These are phyloP conservation scores for Nannoperca australis DNA, from an alignment of 2,797 vertebrate genomes.

Conservation along the genomic window DNA sequence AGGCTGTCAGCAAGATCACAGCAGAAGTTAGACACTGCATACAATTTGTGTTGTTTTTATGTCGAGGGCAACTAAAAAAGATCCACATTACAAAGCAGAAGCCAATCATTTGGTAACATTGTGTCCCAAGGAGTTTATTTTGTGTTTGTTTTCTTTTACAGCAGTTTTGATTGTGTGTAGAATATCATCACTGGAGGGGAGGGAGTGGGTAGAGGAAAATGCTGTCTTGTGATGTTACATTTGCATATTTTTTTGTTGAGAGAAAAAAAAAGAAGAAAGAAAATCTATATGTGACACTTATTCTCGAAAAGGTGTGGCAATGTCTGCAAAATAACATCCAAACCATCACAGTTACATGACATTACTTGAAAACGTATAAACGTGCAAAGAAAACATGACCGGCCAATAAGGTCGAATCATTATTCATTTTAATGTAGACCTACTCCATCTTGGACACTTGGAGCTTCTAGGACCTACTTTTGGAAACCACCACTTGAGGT, in stretches of 20 bases:
- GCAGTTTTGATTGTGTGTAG: background rate
- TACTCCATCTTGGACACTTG: too few species aligned
- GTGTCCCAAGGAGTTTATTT: background rate
- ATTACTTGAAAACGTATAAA: background rate
- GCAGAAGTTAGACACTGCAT: slow-evolving; percentile 1
- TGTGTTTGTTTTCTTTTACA: background rate
- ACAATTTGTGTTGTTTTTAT: background rate
- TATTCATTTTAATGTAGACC: background rate
- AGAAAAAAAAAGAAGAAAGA: background rate
- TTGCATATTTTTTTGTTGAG: slow-evolving; percentile 11
- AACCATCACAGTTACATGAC: too few species aligned
- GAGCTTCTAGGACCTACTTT: background rate
- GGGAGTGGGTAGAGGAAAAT: background rate
- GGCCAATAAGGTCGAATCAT: background rate
- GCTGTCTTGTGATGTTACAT: slow-evolving; percentile 3
- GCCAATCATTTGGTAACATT: background rate
- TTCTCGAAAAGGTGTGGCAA: background rate
- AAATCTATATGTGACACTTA: background rate
- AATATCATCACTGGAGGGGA: too few species aligned
- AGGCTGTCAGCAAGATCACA: slow-evolving; percentile 23
- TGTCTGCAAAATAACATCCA: background rate
- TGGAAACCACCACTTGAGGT: background rate
- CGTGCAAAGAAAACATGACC: background rate
- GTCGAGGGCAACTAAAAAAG: background rate
- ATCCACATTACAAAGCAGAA: background rate